Evolutionary conservation across 2,113 vertebrate genomes (phyloP), one percentile per base, ranked within the genome.

Genomic region (Ageneiosus marmoratus): DNA sequence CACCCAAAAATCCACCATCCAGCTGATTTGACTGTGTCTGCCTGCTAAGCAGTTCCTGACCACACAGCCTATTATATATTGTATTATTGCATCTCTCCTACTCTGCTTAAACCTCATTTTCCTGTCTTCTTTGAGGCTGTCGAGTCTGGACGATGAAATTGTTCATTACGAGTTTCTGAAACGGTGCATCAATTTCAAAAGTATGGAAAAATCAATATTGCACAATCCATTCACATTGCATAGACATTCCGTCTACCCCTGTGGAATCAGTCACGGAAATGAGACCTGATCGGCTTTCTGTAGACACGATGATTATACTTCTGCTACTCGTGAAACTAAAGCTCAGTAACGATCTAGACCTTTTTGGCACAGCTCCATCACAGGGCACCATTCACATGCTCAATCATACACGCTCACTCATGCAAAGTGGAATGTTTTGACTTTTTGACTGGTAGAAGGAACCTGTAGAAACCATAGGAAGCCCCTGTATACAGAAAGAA

Each of bases 401-500:
- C 11, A 7, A 7, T 16, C n/a, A 27, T 44, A 48, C 10, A 50
- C 20, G 15, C 6, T 74, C 24, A 29, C 53, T 50, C 16, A 75
- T 12, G 32, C 48, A 53, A 16, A 53, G 44, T 3, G n/a, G 41
- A 72, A 72, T 72, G 70, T 48, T 73, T 50, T 48, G n/a, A 5
- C 24, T 73, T 50, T 74, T 51, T 18, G 1, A 13, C 24, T 20
- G 46, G 72, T 51, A 29, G 6, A 24, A 73, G 69, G 44, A 73
- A 73, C 44, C 69, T 32, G 72, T 46, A 51, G 48, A 74, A 74
- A 27, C 27, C 48, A 10, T 46, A 74, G 72, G 48, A 74, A 74
- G 32, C 27, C 48, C 27, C 13, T 22, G 18, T n/a, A 10, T 70
- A 41, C 32, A 41, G 67, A 70, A 70, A 73, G 24, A 27, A 27